Evolutionary conservation across 2,113 vertebrate genomes (phyloP).

Genomic region (Chionodraco myersi): DNA sequence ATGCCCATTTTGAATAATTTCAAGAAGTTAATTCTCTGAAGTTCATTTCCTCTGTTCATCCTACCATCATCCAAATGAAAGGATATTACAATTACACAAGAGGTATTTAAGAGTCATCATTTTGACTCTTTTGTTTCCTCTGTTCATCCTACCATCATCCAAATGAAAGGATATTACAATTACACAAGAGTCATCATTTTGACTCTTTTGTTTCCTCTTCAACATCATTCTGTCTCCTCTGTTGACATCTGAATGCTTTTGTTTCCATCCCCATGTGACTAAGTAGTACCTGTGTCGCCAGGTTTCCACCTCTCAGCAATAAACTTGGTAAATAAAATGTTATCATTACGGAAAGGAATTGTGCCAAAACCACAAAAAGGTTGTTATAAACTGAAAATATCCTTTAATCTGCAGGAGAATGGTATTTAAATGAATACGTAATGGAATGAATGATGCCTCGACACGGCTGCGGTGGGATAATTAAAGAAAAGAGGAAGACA

Average conservation of each 20-base stretch:
- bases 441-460: slow-evolving; percentile 37
- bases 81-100: neutral
- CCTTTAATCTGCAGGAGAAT: slow-evolving; percentile 24
- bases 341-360: neutral
- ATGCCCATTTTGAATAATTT: neutral
- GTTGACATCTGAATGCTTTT: neutral
- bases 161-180: neutral
- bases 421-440: slow-evolving; percentile 27
- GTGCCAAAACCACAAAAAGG: slow-evolving; percentile 14
- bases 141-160: neutral
- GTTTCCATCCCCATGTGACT: neutral
- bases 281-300: neutral
- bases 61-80: slow-evolving; percentile 4
- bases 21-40: slow-evolving; percentile 3
- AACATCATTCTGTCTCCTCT: neutral
- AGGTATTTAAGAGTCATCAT: neutral
- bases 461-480: slow-evolving; percentile 30
- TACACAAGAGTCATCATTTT: neutral
- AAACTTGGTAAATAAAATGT: slow-evolving; percentile 14
- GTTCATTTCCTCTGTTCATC: slow-evolving; percentile 9
- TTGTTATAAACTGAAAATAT: slow-evolving; percentile 28
- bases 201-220: neutral
- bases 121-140: slow-evolving; percentile 17
- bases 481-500: slow-evolving; percentile 40
- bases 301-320: slow-evolving; percentile 5